Percentiles rank a stretch among this genome's conserved stretches.
Evolutionary conservation across 2,797 vertebrate species (phyloP).

Genomic region (Pelodytes ibericus): DNA sequence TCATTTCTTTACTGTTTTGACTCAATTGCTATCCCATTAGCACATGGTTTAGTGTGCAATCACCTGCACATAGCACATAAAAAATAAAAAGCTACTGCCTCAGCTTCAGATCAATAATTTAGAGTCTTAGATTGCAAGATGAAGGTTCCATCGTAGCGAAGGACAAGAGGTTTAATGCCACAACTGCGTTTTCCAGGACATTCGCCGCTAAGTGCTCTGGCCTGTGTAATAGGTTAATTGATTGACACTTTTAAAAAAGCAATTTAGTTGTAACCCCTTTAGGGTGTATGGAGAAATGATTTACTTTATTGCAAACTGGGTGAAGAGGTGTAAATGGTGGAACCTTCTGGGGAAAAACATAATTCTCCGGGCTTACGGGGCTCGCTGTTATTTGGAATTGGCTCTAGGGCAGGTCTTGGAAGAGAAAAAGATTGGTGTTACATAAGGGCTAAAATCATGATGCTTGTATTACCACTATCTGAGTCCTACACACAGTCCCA

Average conservation of each 20-base stretch:
- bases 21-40: not conserved
- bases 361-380: too few relatives aligned
- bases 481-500: too few relatives aligned
- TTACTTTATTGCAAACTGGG: not conserved
- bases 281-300: not conserved
- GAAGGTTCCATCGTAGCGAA: not conserved
- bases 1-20: not conserved
- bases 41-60: not conserved
- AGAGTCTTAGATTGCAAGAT: not conserved
- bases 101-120: not conserved
- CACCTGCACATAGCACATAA: not conserved
- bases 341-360: too few relatives aligned
- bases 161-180: not conserved
- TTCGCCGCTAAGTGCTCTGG: not conserved
- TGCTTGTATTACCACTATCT: too few relatives aligned
- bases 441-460: too few relatives aligned
- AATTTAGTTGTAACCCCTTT: not conserved
- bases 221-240: not conserved
- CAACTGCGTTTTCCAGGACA: not conserved
- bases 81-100: not conserved
- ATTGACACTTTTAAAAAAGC: not conserved
- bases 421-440: too few relatives aligned
- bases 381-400: too few relatives aligned
- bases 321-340: too few relatives aligned
- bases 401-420: too few relatives aligned